Evolutionary conservation across 2,113 vertebrate species (phyloP).

Genomic region (Mixornis gularis): DNA sequence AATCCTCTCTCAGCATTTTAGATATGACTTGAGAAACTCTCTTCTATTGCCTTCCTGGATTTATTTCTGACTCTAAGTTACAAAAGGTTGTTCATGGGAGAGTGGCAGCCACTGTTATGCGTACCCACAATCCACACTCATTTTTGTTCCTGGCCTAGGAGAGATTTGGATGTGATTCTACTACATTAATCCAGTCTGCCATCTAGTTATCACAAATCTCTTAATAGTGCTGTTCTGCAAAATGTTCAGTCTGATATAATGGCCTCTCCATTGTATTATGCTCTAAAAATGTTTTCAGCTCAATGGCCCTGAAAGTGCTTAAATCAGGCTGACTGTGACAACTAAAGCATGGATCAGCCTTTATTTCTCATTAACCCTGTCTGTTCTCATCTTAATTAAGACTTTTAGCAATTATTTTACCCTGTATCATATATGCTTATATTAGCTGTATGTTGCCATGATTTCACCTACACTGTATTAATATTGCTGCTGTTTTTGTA

Average conservation of each 20-base stretch:
- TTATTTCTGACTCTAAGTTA: neutral
- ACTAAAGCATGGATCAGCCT: neutral
- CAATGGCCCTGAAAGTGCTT: slow-evolving; percentile 37
- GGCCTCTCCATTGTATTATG: slow-evolving; percentile 15
- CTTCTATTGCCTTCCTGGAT: neutral
- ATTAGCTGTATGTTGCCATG: neutral
- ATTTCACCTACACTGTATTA: neutral
- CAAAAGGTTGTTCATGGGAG: neutral
- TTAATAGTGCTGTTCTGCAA: slow-evolving; percentile 31
- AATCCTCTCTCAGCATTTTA: neutral
- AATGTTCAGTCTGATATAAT: slow-evolving; percentile 17
- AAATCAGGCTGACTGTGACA: neutral
- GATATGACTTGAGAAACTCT: neutral
- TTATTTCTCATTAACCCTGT: slow-evolving; percentile 11
- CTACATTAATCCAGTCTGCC: slow-evolving; percentile 31
- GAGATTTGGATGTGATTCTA: neutral
- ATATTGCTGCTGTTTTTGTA: neutral
- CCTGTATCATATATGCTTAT: neutral
- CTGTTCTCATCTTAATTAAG: slow-evolving; percentile 20
- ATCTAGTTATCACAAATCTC: slow-evolving; percentile 23
- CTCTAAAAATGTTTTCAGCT: slow-evolving; percentile 46
- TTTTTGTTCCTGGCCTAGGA: neutral
- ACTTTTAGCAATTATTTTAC: neutral
- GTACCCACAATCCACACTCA: neutral
- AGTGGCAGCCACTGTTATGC: neutral